phyloP scores from a whole-genome alignment of 2,113 vertebrate genomes.

The Halcyon senegalensis region DNA sequence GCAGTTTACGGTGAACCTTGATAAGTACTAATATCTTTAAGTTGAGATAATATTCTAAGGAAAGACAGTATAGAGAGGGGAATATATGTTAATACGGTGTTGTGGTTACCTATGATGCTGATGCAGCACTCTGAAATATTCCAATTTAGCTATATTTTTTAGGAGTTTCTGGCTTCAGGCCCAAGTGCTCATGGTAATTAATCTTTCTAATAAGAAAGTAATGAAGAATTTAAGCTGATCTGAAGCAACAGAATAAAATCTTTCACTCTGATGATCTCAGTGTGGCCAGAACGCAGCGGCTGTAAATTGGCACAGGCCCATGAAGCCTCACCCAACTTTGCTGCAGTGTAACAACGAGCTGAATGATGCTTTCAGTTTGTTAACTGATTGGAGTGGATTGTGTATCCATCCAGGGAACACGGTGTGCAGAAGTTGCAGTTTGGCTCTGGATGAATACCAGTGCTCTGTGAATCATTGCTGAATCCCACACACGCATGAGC shows the following conservation, averaged over 20 bases:
- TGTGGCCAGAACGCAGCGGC: neutral
- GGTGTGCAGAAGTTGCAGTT: constrained; percentile 42
- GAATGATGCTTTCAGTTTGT: constrained; percentile 57
- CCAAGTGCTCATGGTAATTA: neutral
- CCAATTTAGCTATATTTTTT: neutral
- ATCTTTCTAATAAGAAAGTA: neutral
- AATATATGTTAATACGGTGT: neutral
- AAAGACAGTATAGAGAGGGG: neutral
- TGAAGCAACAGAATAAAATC: neutral
- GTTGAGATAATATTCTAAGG: neutral
- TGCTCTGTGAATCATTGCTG: constrained; percentile 27
- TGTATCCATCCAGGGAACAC: constrained; percentile 52
- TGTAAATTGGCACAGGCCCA: neutral
- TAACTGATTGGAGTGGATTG: neutral
- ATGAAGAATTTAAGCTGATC: neutral
- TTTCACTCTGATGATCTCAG: neutral
- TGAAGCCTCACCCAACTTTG: constrained; percentile 4
- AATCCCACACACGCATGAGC: neutral
- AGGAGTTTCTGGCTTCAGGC: neutral
- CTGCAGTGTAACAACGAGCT: neutral
- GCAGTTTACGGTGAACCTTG: neutral
- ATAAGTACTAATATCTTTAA: neutral
- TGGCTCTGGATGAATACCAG: constrained; percentile 48
- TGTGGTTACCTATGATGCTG: neutral
- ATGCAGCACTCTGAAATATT: neutral